Evolutionary conservation across 1,140 invertebrate genomes (phyloP).

Genomic region (Brachionus manjavacas): DNA sequence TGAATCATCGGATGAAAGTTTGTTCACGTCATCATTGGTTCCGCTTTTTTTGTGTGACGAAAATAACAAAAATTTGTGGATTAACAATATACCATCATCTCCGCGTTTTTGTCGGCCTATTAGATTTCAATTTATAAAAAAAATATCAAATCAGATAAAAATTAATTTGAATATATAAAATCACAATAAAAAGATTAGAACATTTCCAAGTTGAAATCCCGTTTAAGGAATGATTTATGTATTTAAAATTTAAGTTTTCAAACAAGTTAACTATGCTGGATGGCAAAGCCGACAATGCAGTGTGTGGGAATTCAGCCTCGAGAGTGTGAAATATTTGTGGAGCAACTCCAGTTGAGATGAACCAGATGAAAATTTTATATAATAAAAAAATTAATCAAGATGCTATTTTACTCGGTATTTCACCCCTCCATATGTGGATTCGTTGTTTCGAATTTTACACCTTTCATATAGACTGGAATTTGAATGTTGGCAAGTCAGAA

Average conservation of each 20-base stretch:
- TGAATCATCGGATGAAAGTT: background rate
- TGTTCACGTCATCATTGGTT: background rate
- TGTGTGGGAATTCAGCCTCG: too few species aligned
- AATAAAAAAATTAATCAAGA: too few species aligned
- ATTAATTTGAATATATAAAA: background rate
- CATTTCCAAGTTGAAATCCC: background rate
- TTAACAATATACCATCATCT: background rate
- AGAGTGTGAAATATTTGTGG: too few species aligned
- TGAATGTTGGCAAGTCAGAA: background rate
- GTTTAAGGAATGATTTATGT: background rate
- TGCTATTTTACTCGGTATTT: too few species aligned
- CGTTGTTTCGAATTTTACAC: background rate
- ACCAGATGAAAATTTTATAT: too few species aligned
- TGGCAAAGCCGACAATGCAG: background rate
- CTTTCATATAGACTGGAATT: background rate
- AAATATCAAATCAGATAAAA: conserved; percentile 1
- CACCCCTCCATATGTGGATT: too few species aligned
- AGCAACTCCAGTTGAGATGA: too few species aligned
- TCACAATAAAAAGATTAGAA: background rate
- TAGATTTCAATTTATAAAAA: background rate
- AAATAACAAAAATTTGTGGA: background rate
- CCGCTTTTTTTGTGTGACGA: background rate
- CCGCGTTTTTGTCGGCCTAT: background rate
- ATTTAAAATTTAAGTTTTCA: background rate
- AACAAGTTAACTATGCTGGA: background rate